A percentile compares a stretch with the other conserved stretches of the same genome.
These are phyloP conservation scores for Corythornis cristatus DNA, from an alignment of 2,113 vertebrate species.

Conservation along the genomic window DNA sequence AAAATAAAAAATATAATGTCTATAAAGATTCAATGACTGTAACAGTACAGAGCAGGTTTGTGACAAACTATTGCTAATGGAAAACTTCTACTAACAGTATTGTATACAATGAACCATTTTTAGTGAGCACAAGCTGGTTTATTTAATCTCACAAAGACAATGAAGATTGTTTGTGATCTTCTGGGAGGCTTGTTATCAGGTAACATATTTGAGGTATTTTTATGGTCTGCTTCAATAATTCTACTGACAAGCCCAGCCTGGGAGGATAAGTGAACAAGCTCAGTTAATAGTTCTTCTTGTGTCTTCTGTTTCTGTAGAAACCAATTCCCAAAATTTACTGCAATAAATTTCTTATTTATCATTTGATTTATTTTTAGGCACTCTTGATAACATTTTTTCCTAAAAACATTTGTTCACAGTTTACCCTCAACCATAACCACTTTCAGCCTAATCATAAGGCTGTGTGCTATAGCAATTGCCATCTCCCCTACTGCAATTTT, in stretches of 20 bases:
- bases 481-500: neutral
- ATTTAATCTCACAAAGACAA: constrained; percentile 31
- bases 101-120: neutral
- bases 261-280: constrained; percentile 24
- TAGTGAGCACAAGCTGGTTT: constrained; percentile 5
- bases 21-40: neutral
- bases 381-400: neutral
- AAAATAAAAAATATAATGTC: neutral
- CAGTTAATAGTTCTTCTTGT: neutral
- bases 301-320: constrained; percentile 9
- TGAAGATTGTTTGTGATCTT: constrained; percentile 17
- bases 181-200: constrained; percentile 30
- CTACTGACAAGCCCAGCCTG: constrained; percentile 17
- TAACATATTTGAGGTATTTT: constrained; percentile 23
- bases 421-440: neutral
- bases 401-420: neutral
- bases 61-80: neutral
- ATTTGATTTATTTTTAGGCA: constrained; percentile 32
- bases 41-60: neutral
- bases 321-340: neutral
- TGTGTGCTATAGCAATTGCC: neutral
- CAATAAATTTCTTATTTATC: neutral
- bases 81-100: neutral
- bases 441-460: neutral
- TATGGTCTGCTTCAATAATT: constrained; percentile 45